Conservation (phyloP, 1,140 invertebrate genomes). For the Wasmannia auropunctata region DNA sequence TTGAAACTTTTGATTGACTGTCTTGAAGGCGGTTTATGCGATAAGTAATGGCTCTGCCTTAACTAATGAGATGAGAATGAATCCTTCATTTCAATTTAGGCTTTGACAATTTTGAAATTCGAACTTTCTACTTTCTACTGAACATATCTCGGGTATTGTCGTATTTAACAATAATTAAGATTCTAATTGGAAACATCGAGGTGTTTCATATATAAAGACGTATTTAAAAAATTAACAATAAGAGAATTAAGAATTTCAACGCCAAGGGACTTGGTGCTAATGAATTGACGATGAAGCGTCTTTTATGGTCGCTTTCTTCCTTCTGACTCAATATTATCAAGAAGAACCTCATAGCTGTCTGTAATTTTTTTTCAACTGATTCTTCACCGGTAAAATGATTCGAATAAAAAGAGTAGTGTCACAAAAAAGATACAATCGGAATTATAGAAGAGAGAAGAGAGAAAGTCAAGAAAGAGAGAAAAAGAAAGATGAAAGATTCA, state of each 20-base stretch:
- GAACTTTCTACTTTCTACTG: background rate
- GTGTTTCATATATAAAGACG: background rate
- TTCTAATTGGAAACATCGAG: background rate
- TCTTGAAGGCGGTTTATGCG: constrained; percentile 32
- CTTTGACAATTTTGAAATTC: background rate
- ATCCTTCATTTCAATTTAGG: constrained; percentile 5
- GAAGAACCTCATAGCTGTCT: constrained; percentile 6
- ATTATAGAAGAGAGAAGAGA: background rate
- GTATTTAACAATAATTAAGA: background rate
- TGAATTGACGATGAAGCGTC: constrained; percentile 35
- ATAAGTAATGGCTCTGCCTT: constrained; percentile 25
- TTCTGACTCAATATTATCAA: background rate
- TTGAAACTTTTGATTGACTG: constrained; percentile 62
- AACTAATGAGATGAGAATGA: background rate
- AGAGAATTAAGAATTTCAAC: no score
- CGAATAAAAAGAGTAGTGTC: constrained; percentile 26
- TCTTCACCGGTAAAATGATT: background rate
- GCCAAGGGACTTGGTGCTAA: constrained; percentile 33
- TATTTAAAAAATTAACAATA: background rate
- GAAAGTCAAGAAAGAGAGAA: constrained; percentile 2
- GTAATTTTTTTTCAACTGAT: constrained; percentile 34
- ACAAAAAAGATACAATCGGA: constrained; percentile 27
- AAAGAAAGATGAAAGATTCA: constrained; percentile 43
- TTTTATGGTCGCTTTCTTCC: background rate
- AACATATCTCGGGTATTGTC: background rate